Base-by-base conservation (phyloP, 2,888 invertebrate genomes). In the Synergus umbraculus region DNA sequence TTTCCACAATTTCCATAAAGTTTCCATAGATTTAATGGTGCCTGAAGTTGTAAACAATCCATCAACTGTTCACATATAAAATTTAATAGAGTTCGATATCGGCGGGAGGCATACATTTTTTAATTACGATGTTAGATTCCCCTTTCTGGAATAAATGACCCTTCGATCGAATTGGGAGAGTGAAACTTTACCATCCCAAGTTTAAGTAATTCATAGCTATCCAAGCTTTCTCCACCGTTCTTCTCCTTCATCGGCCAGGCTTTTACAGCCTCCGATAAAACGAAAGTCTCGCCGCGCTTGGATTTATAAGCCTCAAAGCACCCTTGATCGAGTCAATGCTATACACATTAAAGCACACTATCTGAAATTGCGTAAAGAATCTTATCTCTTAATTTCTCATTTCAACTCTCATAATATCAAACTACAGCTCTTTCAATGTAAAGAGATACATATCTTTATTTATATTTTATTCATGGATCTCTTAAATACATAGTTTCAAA, bases 191-290 rank as follows among this genome's bases (percentile, higher is more conserved):
- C 54, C 41, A 54, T 37, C 73, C 54, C 10, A n/a, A 49, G 73
- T 37, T 54, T 58, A 58, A 73, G 73, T 73, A 73, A 73, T 73
- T 73, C 73, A 73, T 54, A 54, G 73, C 73, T 37, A 73, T 73
- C 41, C n/a, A 12, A 58, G 73, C 73, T 73, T 73, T 73, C 54
- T 58, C 73, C 54, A n/a, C 10, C 73, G n/a, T 43, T 43, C 66
- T 44, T n/a, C 41, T 43, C 43, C 41, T 66, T 37, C n/a, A 58
- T 73, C 29, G 37, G n/a, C 29, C 10, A 41, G 54, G 54, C 54
- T 73, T 73, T 73, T 73, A 73, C 73, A 73, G 54, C 54, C 73
- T 49, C 41, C 73, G 73, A 73, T 73, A 73, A 73, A 73, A 73
- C 37, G 37, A 73, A 73, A 73, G 54, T 37, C 54, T 29, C n/a